Evolutionary conservation across 1,140 invertebrate species (phyloP).

Genomic region (Gryllus bimaculatus): DNA sequence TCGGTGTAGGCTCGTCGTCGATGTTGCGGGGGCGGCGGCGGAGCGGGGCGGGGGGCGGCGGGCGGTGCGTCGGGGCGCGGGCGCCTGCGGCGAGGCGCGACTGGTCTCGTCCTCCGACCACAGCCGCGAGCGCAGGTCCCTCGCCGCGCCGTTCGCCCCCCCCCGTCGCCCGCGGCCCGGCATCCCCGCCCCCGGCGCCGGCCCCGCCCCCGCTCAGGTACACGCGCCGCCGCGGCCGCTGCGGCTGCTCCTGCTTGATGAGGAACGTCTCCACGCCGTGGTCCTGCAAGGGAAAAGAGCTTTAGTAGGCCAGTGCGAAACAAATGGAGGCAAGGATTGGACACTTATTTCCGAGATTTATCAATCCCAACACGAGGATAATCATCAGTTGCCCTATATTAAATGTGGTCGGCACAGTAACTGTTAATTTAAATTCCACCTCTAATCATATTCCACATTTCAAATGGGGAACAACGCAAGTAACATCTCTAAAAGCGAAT

Average conservation of each 20-base stretch:
- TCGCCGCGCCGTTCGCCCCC: neutral
- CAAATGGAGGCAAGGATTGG: neutral
- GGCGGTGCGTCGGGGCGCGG: conserved; percentile 11
- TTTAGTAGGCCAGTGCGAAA: neutral
- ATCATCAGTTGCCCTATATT: neutral
- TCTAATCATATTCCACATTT: too few relatives aligned
- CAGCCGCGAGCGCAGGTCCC: conserved; percentile 25
- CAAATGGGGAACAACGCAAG: too few relatives aligned
- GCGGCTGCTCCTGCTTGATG: conserved; percentile 75
- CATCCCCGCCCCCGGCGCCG: neutral
- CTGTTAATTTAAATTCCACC: neutral
- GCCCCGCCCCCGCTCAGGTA: conserved; percentile 23
- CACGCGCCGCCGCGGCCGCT: conserved; percentile 43
- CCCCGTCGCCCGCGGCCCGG: neutral
- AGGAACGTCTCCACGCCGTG: conserved; percentile 85
- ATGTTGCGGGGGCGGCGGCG: conserved; percentile 27
- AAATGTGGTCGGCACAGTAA: neutral
- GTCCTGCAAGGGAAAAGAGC: conserved; percentile 40
- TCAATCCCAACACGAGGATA: neutral
- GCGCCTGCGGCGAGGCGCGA: neutral
- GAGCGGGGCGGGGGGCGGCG: conserved; percentile 15
- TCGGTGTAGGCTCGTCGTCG: conserved; percentile 68
- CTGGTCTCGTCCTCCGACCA: conserved; percentile 33
- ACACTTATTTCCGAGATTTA: neutral
- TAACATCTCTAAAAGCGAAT: too few relatives aligned